phyloP scores from a whole-genome alignment of 2,113 vertebrate species.

The Sceloporus undulatus region DNA sequence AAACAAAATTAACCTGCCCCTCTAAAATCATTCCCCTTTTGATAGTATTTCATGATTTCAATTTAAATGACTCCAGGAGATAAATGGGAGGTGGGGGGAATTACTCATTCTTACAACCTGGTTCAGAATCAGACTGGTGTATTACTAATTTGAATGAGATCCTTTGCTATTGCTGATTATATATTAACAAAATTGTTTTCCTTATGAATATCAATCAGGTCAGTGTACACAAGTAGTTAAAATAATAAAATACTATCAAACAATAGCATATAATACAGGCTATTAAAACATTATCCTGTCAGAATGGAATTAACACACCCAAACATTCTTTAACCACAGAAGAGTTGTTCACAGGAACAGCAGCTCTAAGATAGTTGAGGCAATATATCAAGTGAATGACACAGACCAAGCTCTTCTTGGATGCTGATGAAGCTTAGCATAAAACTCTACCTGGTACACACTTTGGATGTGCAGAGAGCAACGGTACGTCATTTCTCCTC shows the following conservation, averaged over 20 bases:
- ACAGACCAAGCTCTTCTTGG: too few relatives aligned
- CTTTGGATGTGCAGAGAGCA: neutral
- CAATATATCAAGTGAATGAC: too few relatives aligned
- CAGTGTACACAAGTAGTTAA: too few relatives aligned
- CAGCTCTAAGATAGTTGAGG: too few relatives aligned
- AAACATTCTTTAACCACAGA: neutral
- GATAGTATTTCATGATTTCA: conserved; percentile 41
- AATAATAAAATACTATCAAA: too few relatives aligned
- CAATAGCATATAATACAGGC: too few relatives aligned
- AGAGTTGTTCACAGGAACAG: neutral
- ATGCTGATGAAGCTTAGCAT: too few relatives aligned
- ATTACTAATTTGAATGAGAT: neutral
- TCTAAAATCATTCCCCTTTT: conserved; percentile 35
- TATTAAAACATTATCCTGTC: neutral
- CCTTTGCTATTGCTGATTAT: too few relatives aligned
- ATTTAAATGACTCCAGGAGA: conserved; percentile 55
- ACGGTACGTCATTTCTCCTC: too few relatives aligned
- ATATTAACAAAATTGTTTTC: too few relatives aligned
- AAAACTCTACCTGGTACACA: too few relatives aligned
- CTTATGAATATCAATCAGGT: too few relatives aligned
- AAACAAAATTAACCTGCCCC: neutral
- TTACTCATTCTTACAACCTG: conserved; percentile 9
- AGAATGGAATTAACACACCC: neutral
- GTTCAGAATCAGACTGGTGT: conserved; percentile 9
- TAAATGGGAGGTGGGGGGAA: neutral